phyloP scores from a whole-genome alignment of 2,113 vertebrate species.

The Stomatorhinus ivindoensis region DNA sequence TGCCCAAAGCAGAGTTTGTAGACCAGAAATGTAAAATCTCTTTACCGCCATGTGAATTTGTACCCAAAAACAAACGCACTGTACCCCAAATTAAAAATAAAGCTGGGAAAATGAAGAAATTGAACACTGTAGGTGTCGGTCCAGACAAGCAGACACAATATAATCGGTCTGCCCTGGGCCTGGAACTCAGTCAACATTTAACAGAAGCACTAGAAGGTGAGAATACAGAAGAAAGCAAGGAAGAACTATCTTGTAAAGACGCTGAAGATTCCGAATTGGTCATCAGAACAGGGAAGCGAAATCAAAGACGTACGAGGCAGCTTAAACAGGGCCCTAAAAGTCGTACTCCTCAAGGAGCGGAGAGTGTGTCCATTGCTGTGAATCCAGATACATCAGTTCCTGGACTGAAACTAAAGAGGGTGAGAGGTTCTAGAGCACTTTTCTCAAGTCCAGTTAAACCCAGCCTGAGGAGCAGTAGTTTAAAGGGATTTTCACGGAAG shows the following conservation, averaged over 20 bases:
- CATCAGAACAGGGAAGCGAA: not conserved
- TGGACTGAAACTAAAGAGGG: constrained; percentile 19
- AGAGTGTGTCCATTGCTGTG: not conserved
- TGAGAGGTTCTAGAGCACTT: constrained; percentile 9
- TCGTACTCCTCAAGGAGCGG: not conserved
- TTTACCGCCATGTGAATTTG: not conserved
- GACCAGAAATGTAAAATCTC: not conserved
- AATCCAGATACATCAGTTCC: not conserved
- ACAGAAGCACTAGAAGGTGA: not conserved
- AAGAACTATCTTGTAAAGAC: not conserved
- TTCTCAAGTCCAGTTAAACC: not conserved
- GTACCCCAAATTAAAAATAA: constrained; percentile 6
- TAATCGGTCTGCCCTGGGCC: not conserved
- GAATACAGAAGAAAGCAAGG: not conserved
- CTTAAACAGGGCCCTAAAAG: not conserved
- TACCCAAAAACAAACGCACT: not conserved
- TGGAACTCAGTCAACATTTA: not conserved
- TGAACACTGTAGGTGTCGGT: not conserved
- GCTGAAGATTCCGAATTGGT: not conserved
- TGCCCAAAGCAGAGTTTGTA: not conserved
- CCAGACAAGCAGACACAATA: not conserved
- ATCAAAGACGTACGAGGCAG: not conserved
- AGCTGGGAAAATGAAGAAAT: not conserved
- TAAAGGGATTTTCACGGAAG: constrained; percentile 8
- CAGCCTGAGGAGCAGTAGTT: not conserved